Percentiles rank a stretch among this genome's conserved stretches.
Conservation (phyloP, 2,797 vertebrate genomes). For the Sebastiscus albofasciatus region DNA sequence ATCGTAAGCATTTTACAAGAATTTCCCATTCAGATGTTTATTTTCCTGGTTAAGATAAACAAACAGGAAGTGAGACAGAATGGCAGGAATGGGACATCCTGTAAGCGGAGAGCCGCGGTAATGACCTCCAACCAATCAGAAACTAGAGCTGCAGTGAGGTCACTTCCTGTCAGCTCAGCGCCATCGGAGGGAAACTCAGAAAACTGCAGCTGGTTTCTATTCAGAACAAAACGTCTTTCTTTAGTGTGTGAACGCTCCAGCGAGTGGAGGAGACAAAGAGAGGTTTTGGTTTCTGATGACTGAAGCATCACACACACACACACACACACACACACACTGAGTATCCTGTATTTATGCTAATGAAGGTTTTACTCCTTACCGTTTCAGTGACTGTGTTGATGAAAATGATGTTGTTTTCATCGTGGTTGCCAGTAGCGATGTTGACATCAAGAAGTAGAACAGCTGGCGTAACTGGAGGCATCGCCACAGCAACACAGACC, state of each 20-base stretch:
- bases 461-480: constrained; percentile 70
- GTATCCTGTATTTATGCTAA: constrained; percentile 3
- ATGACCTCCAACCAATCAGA: constrained; percentile 29
- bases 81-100: constrained; percentile 47
- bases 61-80: constrained; percentile 54
- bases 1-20: background rate
- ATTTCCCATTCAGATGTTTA: constrained; percentile 18
- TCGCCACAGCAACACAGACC: constrained; percentile 53
- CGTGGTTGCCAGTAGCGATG: constrained; percentile 47
- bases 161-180: constrained; percentile 33
- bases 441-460: constrained; percentile 56
- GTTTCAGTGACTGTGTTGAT: background rate
- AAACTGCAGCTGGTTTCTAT: constrained; percentile 6
- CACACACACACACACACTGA: background rate
- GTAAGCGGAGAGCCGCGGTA: background rate
- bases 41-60: constrained; percentile 38
- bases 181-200: background rate
- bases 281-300: background rate
- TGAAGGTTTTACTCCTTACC: background rate
- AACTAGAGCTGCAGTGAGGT: background rate
- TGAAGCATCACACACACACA: background rate
- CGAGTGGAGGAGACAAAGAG: background rate
- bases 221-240: background rate
- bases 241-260: background rate
- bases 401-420: constrained; percentile 29